Percentiles rank a stretch among this genome's conserved stretches.
These are phyloP conservation scores for Ursus arctos DNA, from an alignment of 2,113 vertebrate genomes.

Conservation along the genomic window DNA sequence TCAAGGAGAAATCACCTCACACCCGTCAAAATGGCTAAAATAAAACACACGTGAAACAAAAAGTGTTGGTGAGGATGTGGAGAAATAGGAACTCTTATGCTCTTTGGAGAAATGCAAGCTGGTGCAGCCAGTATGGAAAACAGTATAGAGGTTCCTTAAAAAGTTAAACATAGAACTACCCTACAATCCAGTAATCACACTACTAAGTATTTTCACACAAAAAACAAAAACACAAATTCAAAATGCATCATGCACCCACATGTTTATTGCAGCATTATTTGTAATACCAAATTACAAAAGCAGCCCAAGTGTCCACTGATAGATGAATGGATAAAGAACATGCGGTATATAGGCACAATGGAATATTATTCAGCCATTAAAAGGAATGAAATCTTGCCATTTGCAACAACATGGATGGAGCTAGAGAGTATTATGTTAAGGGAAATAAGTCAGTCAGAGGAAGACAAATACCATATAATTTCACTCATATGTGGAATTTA, in stretches of 20 bases:
- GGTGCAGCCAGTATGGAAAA: not conserved
- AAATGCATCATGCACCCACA: not conserved
- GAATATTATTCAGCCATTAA: not conserved
- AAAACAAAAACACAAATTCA: not conserved
- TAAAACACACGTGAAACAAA: not conserved
- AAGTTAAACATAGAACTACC: not conserved
- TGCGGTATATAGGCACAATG: not conserved
- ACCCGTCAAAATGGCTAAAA: not conserved
- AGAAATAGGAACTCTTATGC: not conserved
- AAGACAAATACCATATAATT: not conserved
- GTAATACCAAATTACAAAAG: not conserved
- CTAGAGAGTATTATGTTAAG: not conserved
- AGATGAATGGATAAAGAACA: not conserved
- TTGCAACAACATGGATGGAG: not conserved
- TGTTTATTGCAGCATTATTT: not conserved
- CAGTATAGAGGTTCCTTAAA: not conserved
- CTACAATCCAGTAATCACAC: not conserved
- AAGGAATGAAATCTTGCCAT: not conserved
- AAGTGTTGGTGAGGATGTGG: not conserved
- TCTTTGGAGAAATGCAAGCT: not conserved
- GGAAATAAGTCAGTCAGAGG: not conserved
- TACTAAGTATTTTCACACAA: not conserved
- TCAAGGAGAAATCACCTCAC: not conserved
- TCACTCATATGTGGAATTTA: not conserved
- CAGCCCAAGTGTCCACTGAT: not conserved